phyloP scores from a whole-genome alignment of 2,113 vertebrate species.

The Microtus pennsylvanicus region DNA sequence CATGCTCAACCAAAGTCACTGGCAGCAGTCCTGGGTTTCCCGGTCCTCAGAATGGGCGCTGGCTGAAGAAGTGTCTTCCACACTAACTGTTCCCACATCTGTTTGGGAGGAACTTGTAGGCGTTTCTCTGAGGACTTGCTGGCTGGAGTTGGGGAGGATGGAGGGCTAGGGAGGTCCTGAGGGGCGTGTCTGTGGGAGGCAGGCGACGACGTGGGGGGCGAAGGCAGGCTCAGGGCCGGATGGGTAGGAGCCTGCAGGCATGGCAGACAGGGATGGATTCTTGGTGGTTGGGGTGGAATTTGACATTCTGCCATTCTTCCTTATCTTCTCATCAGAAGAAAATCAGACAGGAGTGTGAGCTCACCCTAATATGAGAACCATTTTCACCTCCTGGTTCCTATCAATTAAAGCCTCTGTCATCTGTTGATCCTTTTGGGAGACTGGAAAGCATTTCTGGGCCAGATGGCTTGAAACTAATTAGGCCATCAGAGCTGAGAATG shows the following conservation, averaged over 20 bases:
- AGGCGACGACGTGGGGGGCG: slow-evolving; percentile 5
- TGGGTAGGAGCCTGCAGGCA: slow-evolving; percentile 12
- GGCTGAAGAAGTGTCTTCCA: not conserved
- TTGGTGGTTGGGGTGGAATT: slow-evolving; percentile 74
- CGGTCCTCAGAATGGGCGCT: not conserved
- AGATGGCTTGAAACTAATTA: not conserved
- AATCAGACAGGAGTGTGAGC: slow-evolving; percentile 70
- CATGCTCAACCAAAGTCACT: not conserved
- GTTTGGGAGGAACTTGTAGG: not conserved
- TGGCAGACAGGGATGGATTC: slow-evolving; percentile 52
- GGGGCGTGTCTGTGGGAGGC: not conserved
- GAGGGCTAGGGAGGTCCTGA: not conserved
- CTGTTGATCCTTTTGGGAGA: slow-evolving; percentile 40
- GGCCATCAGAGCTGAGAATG: not conserved
- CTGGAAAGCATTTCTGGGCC: not conserved
- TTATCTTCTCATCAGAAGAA: slow-evolving; percentile 74
- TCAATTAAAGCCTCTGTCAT: slow-evolving; percentile 62
- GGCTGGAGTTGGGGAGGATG: not conserved
- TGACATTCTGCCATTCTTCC: slow-evolving; percentile 72
- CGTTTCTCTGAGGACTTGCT: not conserved
- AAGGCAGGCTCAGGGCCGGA: not conserved
- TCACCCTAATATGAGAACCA: slow-evolving; percentile 48
- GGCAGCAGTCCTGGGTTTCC: fast-evolving
- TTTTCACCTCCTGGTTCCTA: slow-evolving; percentile 47
- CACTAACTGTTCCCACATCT: not conserved